Base-by-base conservation (phyloP, 2,797 vertebrate genomes). In the Onychomys arenicola region DNA sequence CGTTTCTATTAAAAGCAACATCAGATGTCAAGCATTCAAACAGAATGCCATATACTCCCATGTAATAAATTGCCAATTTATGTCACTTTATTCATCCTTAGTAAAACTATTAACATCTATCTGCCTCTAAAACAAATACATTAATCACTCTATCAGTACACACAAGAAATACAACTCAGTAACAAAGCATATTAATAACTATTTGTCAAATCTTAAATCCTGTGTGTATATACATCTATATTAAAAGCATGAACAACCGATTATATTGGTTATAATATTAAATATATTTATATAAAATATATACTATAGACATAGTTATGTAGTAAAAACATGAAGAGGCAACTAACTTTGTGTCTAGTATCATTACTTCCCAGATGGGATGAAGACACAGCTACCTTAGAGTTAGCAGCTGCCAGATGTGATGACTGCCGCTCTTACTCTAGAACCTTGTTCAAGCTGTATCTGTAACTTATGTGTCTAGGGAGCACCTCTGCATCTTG, bases 81-180 rank as follows among this genome's bases (percentile, higher is more conserved):
- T 59, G 46, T 21, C 76, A 59, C 19, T 59, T 71, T 2, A 63
- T 87, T 95, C 32, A 32, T 57, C 3, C 52, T 89, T 55, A 69
- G 80, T 93, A 86, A 92, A 96, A 92, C 27, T 65, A 46, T 73
- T 92, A 92, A 73, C 40, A 87, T 25, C 59, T 43, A 78, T 23
- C 69, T 88, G 37, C 73, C 77, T 82, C 92, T 71, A 94, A 85
- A 97, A 86, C 69, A 96, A 92, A 92, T 52, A 71, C 49, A 83
- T 23, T 43, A 86, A 52, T 89, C 93, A 43, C 65, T 49, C 5
- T n/a, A 94, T 83, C 10, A 82, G 73, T 67, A 93, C 34, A 82
- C 6, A 34, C 69, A 96, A 96, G 63, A 96, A 97, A 93, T 25
- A 65, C 14, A 61, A 46, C n/a, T 61, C 65, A 63, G 34, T 73